Evolutionary conservation across 2,888 invertebrate species (phyloP).

Genomic region (Euproctis similis): DNA sequence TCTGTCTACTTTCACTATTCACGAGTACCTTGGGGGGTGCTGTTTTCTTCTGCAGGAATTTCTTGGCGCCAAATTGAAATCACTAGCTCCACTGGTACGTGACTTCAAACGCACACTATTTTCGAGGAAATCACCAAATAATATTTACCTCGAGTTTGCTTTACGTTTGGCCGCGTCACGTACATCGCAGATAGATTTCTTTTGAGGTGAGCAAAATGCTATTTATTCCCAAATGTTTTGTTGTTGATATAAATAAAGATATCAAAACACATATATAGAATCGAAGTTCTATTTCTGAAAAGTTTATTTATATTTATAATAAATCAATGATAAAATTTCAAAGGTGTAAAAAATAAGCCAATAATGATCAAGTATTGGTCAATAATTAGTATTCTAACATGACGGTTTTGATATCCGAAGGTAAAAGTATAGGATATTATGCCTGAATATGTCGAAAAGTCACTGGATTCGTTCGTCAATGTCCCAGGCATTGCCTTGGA

Average conservation of each 20-base stretch:
- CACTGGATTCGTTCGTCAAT: too few relatives aligned
- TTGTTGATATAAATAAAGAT: slow-evolving; percentile 20
- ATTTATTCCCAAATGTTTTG: slow-evolving; percentile 47
- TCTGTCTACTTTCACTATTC: slow-evolving; percentile 33
- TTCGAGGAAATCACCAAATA: slow-evolving; percentile 53
- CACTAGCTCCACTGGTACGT: slow-evolving; percentile 56
- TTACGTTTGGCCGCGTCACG: slow-evolving; percentile 40
- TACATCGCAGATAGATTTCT: slow-evolving; percentile 39
- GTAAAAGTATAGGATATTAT: too few relatives aligned
- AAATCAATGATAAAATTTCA: too few relatives aligned
- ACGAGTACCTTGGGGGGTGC: slow-evolving; percentile 35
- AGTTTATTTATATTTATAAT: too few relatives aligned
- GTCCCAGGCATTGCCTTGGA: too few relatives aligned
- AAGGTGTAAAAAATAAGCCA: too few relatives aligned
- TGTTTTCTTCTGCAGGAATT: slow-evolving; percentile 35
- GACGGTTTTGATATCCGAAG: too few relatives aligned
- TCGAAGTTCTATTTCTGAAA: too few relatives aligned
- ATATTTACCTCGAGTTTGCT: slow-evolving; percentile 54
- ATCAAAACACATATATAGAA: too few relatives aligned
- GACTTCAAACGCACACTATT: slow-evolving; percentile 55
- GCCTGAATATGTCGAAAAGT: too few relatives aligned
- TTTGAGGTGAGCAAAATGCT: slow-evolving; percentile 59
- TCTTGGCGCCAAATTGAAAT: slow-evolving; percentile 59
- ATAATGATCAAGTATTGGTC: too few relatives aligned
- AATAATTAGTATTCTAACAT: too few relatives aligned